Percentiles rank a stretch among this genome's conserved stretches.
phyloP scores from a whole-genome alignment of 2,113 vertebrate genomes.

The Sterna hirundo region DNA sequence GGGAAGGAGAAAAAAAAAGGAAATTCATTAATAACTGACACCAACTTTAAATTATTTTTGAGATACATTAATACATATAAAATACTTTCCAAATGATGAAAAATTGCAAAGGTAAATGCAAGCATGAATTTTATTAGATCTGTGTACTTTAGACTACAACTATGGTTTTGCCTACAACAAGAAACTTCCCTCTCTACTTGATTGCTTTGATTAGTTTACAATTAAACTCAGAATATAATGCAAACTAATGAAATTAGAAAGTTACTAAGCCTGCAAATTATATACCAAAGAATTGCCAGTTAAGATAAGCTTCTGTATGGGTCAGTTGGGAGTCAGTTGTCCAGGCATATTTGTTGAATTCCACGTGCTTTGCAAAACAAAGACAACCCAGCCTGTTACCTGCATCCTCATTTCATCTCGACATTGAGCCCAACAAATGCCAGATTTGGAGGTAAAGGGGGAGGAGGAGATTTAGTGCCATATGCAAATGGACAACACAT shows the following conservation, averaged over 20 bases:
- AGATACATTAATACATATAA: background rate
- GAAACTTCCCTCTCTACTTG: background rate
- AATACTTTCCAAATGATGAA: background rate
- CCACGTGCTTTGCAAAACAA: background rate
- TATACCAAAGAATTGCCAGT: background rate
- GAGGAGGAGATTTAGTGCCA: background rate
- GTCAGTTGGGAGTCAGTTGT: background rate
- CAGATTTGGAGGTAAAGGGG: background rate
- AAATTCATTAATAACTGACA: background rate
- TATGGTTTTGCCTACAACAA: background rate
- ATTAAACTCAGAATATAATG: background rate
- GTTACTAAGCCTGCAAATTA: background rate
- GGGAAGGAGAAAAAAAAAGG: background rate
- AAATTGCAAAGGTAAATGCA: background rate
- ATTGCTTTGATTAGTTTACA: background rate
- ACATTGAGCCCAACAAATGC: background rate
- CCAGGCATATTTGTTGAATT: background rate
- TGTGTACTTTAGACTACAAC: background rate
- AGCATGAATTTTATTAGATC: background rate
- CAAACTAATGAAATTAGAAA: background rate
- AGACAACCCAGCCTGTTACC: background rate
- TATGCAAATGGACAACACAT: background rate
- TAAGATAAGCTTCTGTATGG: background rate
- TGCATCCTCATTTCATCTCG: background rate
- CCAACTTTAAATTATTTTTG: background rate